Percentiles rank a stretch among this genome's conserved stretches.
phyloP scores from a whole-genome alignment of 2,797 vertebrate genomes.

The Melanotaenia boesemani region DNA sequence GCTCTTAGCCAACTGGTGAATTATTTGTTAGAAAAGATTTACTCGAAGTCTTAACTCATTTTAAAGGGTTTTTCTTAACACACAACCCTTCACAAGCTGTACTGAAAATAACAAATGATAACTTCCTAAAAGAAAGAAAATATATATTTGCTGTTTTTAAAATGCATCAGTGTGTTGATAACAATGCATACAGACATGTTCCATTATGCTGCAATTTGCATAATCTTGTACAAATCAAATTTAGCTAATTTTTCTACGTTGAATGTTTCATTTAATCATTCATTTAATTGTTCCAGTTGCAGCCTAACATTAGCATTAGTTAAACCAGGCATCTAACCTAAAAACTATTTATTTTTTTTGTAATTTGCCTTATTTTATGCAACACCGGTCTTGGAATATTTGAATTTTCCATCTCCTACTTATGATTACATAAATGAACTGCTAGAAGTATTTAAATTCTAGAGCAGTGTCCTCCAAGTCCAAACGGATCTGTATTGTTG shows the following conservation, averaged over 20 bases:
- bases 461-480: constrained; percentile 16
- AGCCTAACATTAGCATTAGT: constrained; percentile 31
- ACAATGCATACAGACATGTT: background rate
- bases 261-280: background rate
- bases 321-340: constrained; percentile 10
- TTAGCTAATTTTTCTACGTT: constrained; percentile 4
- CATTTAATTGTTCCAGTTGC: constrained; percentile 11
- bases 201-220: constrained; percentile 12
- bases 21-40: constrained; percentile 50
- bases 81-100: background rate
- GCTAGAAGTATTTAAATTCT: constrained; percentile 23
- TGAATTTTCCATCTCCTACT: background rate
- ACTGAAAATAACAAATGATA: background rate
- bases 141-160: background rate
- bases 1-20: constrained; percentile 33
- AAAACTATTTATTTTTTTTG: background rate
- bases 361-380: constrained; percentile 9
- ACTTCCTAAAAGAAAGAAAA: background rate
- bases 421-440: constrained; percentile 1
- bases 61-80: constrained; percentile 13
- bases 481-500: constrained; percentile 21
- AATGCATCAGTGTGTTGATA: constrained; percentile 2
- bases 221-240: constrained; percentile 5
- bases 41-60: constrained; percentile 25
- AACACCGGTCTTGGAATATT: background rate